Evolutionary conservation across 2,113 vertebrate genomes (phyloP).

Genomic region (Semicossyphus pulcher): DNA sequence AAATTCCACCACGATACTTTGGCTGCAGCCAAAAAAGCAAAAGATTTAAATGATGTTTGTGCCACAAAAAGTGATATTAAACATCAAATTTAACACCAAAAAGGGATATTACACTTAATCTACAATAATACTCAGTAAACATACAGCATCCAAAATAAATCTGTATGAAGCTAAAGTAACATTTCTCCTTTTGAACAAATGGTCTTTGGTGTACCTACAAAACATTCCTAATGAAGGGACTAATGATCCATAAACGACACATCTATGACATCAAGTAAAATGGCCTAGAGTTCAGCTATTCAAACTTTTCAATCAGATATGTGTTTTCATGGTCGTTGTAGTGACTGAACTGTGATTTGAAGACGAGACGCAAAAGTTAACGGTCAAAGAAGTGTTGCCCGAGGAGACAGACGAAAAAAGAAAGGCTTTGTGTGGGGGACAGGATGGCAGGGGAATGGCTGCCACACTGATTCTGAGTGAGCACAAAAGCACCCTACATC

Average conservation of each 20-base stretch:
- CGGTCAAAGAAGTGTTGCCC: constrained; percentile 13
- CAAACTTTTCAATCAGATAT: background rate
- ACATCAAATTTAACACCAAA: constrained; percentile 42
- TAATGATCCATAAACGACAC: constrained; percentile 25
- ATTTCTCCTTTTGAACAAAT: constrained; percentile 24
- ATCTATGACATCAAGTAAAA: constrained; percentile 47
- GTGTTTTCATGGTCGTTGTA: constrained; percentile 9
- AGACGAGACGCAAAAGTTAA: constrained; percentile 4
- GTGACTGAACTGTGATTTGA: constrained; percentile 17
- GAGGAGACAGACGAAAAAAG: constrained; percentile 22
- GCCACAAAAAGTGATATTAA: constrained; percentile 33
- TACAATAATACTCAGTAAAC: constrained; percentile 1
- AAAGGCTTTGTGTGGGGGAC: constrained; percentile 19
- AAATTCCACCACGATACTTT: constrained; percentile 23
- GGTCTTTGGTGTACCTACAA: constrained; percentile 69
- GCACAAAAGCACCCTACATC: constrained; percentile 27
- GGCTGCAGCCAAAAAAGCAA: constrained; percentile 32
- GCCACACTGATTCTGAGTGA: constrained; percentile 14
- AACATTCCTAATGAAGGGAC: constrained; percentile 45
- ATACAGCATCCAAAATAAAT: constrained; percentile 11
- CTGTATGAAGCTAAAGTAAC: background rate
- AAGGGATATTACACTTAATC: background rate
- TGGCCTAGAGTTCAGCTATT: constrained; percentile 1
- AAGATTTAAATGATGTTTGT: constrained; percentile 12
- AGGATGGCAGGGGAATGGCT: background rate